These are phyloP conservation scores for Drosophila kohkoa DNA, from an alignment of 1,140 invertebrate genomes.

Conservation along the genomic window DNA sequence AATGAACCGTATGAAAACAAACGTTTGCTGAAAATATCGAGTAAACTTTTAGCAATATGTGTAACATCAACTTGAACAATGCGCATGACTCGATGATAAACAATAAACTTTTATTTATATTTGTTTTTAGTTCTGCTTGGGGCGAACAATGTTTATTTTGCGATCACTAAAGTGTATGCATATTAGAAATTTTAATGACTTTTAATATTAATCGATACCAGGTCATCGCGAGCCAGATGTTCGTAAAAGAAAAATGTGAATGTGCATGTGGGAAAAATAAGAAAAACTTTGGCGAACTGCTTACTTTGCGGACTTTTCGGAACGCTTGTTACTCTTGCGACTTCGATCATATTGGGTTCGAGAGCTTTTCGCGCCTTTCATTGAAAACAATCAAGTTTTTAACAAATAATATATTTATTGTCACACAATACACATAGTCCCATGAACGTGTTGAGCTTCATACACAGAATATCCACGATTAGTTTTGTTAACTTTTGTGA, in stretches of 20 bases:
- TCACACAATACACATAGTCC: constrained; percentile 36
- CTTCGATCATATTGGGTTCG: constrained; percentile 77
- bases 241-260: constrained; percentile 25
- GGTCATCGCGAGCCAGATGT: constrained; percentile 57
- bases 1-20: constrained; percentile 33
- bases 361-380: constrained; percentile 74
- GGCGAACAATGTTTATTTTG: constrained; percentile 69
- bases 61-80: constrained; percentile 69
- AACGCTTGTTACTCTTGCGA: constrained; percentile 75
- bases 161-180: constrained; percentile 71
- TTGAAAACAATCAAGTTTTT: constrained; percentile 46
- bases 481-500: too few species aligned
- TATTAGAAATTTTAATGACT: constrained; percentile 71
- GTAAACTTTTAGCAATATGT: constrained; percentile 63
- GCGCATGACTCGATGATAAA: constrained; percentile 63
- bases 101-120: constrained; percentile 64
- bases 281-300: constrained; percentile 10
- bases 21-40: constrained; percentile 20
- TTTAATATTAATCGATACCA: constrained; percentile 62
- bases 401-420: constrained; percentile 11
- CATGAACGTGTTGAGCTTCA: constrained; percentile 9
- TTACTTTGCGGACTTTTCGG: constrained; percentile 79
- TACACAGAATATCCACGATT: not conserved
- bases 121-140: constrained; percentile 59
- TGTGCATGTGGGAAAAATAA: constrained; percentile 2